Evolutionary conservation across 2,113 vertebrate species (phyloP).

Genomic region (Misgurnus mizolepis): DNA sequence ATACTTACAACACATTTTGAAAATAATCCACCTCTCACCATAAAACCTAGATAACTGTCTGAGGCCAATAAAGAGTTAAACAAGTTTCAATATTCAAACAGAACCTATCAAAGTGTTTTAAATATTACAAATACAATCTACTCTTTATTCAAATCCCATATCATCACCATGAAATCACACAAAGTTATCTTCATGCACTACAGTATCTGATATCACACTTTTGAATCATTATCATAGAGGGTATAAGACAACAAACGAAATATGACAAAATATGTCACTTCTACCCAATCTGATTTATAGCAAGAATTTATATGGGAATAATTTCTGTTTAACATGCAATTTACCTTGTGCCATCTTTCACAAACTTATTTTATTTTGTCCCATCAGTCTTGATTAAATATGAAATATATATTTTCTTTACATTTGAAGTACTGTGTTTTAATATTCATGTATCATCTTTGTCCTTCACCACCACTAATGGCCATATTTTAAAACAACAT

Average conservation of each 20-base stretch:
- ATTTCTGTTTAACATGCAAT: background rate
- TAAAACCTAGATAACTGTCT: slow-evolving; percentile 12
- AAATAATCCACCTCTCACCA: background rate
- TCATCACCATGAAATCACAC: background rate
- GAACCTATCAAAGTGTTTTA: background rate
- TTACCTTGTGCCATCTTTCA: background rate
- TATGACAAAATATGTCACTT: background rate
- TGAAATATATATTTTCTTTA: background rate
- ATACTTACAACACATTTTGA: background rate
- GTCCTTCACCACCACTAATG: too few species aligned
- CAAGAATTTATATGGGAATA: background rate
- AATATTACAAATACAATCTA: background rate
- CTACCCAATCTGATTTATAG: background rate
- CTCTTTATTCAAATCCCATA: background rate
- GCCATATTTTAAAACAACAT: background rate
- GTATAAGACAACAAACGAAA: background rate
- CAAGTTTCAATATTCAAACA: slow-evolving; percentile 10
- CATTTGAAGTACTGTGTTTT: too few species aligned
- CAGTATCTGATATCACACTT: background rate
- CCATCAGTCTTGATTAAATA: background rate
- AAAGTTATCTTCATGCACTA: slow-evolving; percentile 5
- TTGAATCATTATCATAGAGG: background rate
- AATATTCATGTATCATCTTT: too few species aligned
- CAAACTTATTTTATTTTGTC: background rate
- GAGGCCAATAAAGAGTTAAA: slow-evolving; percentile 17